Percentiles rank a stretch among this genome's conserved stretches.
These are phyloP conservation scores for Theonella swinhoei DNA, from an alignment of 37 sponge, comb jelly and placozoan species.

Conservation along the genomic window DNA sequence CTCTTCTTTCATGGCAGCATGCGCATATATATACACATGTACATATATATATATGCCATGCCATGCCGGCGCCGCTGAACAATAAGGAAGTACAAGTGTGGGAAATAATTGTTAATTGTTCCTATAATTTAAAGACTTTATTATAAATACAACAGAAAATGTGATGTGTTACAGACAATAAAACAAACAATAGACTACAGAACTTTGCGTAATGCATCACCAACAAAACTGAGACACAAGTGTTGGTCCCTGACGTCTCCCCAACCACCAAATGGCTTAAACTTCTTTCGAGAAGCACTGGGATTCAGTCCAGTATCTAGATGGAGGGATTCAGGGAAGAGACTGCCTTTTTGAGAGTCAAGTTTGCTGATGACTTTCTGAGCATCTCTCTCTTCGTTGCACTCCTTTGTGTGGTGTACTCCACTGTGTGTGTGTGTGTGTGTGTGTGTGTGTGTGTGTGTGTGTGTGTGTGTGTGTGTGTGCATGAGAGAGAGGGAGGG, in stretches of 20 bases:
- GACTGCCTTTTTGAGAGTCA: neutral
- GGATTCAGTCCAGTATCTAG: conserved; percentile 4
- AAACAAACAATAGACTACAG: neutral
- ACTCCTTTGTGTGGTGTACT: conserved; percentile 53
- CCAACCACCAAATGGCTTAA: conserved; percentile 81
- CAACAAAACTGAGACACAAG: conserved; percentile 66
- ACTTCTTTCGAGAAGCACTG: neutral
- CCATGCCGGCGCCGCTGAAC: too few species aligned
- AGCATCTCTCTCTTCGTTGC: conserved; percentile 40
- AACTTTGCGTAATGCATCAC: neutral
- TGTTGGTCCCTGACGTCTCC: conserved; percentile 80
- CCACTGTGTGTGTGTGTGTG: conserved; percentile 56
- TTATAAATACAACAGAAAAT: too few species aligned
- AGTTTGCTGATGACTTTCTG: conserved; percentile 6
- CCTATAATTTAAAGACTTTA: too few species aligned
- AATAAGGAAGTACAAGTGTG: too few species aligned
- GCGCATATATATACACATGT: too few species aligned
- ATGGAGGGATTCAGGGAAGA: conserved; percentile 37
- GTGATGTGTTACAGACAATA: neutral
- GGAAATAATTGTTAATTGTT: too few species aligned
- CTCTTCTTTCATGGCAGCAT: too few species aligned
- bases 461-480: too few species aligned
- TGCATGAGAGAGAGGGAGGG: too few species aligned
- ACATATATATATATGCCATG: too few species aligned
- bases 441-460: too few species aligned